phyloP scores from a whole-genome alignment of 2,113 vertebrate genomes.

The Mobula hypostoma region DNA sequence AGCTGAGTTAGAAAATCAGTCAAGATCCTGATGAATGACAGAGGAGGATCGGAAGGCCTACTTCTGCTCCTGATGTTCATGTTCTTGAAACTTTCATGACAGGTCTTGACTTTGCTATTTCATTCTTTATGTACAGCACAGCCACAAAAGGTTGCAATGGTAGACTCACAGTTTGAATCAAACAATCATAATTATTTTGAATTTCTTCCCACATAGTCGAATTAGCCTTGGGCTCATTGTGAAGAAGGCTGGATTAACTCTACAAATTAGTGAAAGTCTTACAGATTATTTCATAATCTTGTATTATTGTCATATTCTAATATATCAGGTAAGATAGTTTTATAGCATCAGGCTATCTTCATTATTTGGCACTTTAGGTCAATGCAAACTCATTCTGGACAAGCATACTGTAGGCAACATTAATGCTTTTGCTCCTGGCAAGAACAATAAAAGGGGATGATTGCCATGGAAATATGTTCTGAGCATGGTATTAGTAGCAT shows the following conservation, averaged over 20 bases:
- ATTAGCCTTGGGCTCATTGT: not conserved
- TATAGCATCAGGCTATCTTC: not conserved
- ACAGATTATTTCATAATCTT: constrained; percentile 2
- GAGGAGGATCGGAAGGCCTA: too few relatives aligned
- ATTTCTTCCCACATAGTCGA: not conserved
- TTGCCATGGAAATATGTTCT: not conserved
- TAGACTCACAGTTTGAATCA: not conserved
- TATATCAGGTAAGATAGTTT: not conserved
- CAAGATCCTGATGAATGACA: too few relatives aligned
- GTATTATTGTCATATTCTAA: not conserved
- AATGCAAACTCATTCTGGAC: not conserved
- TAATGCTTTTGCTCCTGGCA: not conserved
- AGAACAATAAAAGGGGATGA: not conserved
- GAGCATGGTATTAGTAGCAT: not conserved
- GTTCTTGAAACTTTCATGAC: not conserved
- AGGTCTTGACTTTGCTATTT: not conserved
- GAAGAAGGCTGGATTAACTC: not conserved
- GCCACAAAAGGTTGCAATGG: too few relatives aligned
- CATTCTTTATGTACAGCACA: too few relatives aligned
- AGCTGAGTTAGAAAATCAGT: too few relatives aligned
- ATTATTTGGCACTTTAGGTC: not conserved
- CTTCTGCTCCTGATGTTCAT: too few relatives aligned
- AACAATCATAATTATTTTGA: not conserved
- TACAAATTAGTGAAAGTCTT: not conserved
- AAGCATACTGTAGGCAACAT: not conserved